Conservation (phyloP, 2,113 vertebrate genomes). For the Lepus americanus region DNA sequence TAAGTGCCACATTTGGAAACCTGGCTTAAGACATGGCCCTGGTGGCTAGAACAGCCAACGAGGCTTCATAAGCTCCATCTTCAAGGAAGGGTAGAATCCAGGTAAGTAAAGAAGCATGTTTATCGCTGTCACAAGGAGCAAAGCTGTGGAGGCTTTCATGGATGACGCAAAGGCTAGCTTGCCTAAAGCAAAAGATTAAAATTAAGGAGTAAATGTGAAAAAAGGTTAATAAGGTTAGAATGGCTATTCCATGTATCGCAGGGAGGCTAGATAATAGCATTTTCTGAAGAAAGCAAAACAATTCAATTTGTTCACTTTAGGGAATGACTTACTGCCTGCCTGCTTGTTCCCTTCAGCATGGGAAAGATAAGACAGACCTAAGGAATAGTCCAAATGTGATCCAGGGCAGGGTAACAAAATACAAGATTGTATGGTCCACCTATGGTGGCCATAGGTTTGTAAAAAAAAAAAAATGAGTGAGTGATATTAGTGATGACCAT, state of each 20-base stretch:
- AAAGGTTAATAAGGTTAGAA: not conserved
- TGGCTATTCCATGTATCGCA: not conserved
- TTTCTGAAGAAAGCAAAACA: constrained; percentile 26
- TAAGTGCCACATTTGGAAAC: not conserved
- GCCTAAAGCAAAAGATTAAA: not conserved
- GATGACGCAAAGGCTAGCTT: not conserved
- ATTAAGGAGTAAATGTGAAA: not conserved
- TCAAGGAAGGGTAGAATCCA: not conserved
- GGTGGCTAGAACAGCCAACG: not conserved
- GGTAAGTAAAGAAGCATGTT: not conserved
- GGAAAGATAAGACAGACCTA: not conserved
- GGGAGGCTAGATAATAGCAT: not conserved
- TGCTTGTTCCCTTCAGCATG: not conserved
- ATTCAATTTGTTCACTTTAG: not conserved
- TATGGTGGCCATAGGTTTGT: not conserved
- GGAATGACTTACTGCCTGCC: not conserved
- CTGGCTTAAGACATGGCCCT: not conserved
- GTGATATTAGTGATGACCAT: not conserved
- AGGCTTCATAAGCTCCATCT: not conserved
- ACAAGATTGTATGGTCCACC: not conserved
- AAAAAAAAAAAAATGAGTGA: not conserved
- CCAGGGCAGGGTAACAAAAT: not conserved
- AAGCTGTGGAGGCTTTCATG: not conserved
- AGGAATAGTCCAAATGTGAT: not conserved
- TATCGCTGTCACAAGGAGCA: not conserved